Evolutionary conservation across 2,888 invertebrate species (phyloP), one percentile per base, ranked within the genome.

Genomic region (Amphipoea oculea): DNA sequence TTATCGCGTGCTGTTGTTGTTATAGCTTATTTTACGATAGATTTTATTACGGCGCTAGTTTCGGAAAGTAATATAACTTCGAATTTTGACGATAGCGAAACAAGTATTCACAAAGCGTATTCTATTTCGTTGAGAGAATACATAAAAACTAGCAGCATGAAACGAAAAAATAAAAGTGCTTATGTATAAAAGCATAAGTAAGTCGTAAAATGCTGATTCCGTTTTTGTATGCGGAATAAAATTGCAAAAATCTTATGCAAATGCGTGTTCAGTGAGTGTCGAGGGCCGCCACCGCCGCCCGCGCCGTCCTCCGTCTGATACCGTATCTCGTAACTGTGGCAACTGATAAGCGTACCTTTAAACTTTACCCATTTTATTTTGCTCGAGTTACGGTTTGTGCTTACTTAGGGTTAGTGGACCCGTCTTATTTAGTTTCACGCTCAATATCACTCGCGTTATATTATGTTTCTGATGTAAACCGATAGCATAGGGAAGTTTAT

Each of bases 181-280:
- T 90, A 84, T 81, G 75, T 82, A 86, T 81, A 85, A 81, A 81
- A 74, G 81, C 79, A 77, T 87, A 89, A 86, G 84, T 87, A 84
- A 87, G 87, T 88, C 87, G 85, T 90, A 90, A 90, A 90, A 91
- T 90, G 89, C 86, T 89, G 90, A 91, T 91, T 89, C 84, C 72
- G 78, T 90, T 88, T 88, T 82, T 88, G 85, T 87, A 81, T 83
- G 86, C 87, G 88, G 86, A 79, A 90, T 86, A 89, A 91, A 89
- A 90, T 89, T 86, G 88, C 89, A 88, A 86, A 90, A 91, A 89
- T 88, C 89, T 84, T 86, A 90, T 91, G 91, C 90, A 91, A 91
- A 91, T 90, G 82, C 79, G 84, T 87, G 81, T 85, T 82, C 78
- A 83, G 84, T 82, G 85, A 85, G 80, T 84, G 87, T 86, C 76